Percentiles rank a stretch among this genome's conserved stretches.
Evolutionary conservation across 2,797 vertebrate species (phyloP).

Genomic region (Sebastes vulpes): DNA sequence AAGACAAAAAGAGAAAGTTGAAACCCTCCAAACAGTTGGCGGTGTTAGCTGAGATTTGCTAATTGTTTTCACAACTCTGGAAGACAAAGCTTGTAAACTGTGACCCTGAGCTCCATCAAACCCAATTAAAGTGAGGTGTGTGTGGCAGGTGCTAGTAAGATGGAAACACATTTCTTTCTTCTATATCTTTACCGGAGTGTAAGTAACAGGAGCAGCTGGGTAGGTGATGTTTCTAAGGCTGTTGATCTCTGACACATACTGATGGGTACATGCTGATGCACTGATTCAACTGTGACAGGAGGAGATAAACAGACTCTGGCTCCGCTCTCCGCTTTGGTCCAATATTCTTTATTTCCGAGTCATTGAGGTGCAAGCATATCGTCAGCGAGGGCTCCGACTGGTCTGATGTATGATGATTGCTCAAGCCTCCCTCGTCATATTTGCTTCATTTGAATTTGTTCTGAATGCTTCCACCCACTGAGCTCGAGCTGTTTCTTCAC

Average conservation of each 20-base stretch:
- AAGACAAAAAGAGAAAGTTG: neutral
- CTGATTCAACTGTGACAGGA: constrained; percentile 51
- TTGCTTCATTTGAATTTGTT: constrained; percentile 75
- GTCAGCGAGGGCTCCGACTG: constrained; percentile 42
- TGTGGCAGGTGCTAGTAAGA: constrained; percentile 4
- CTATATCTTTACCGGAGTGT: constrained; percentile 7
- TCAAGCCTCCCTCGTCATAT: constrained; percentile 37
- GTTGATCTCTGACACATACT: constrained; percentile 40
- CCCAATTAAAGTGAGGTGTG: constrained; percentile 42
- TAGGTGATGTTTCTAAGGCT: constrained; percentile 43
- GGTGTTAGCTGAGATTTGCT: constrained; percentile 15
- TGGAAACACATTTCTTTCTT: constrained; percentile 21
- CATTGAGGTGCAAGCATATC: constrained; percentile 64
- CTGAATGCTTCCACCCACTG: constrained; percentile 61
- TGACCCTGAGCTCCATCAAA: constrained; percentile 20
- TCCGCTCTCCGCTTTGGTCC: constrained; percentile 28
- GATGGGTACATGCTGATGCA: constrained; percentile 16
- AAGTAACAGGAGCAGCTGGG: constrained; percentile 31
- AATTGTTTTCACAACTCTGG: constrained; percentile 48
- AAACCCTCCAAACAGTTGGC: neutral
- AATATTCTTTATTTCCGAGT: constrained; percentile 71
- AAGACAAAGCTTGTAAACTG: neutral
- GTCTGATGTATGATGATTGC: constrained; percentile 71
- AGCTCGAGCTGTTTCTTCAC: constrained; percentile 57
- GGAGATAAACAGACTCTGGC: constrained; percentile 60